A percentile compares a stretch with the other conserved stretches of the same genome.
Conservation (phyloP, 2,113 vertebrate species). For the Patagioenas fasciata region DNA sequence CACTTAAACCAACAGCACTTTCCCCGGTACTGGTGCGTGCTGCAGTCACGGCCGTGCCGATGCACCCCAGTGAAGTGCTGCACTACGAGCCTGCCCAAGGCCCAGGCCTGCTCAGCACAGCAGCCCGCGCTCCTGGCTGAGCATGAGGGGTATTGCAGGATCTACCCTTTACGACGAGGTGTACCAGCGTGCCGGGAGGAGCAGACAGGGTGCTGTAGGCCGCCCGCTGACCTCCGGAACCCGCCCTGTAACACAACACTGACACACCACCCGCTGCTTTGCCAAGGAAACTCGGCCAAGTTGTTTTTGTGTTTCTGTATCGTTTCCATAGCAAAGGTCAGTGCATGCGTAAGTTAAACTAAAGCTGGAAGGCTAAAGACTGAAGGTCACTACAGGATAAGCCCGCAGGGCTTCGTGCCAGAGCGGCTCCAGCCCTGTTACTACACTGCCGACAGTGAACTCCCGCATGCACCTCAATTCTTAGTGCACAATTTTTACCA, state of each 20-base stretch:
- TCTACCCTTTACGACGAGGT: conserved; percentile 44
- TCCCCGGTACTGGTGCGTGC: conserved; percentile 57
- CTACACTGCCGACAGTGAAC: not conserved
- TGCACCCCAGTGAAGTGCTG: conserved; percentile 73
- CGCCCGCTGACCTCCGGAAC: conserved; percentile 65
- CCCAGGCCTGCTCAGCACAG: conserved; percentile 51
- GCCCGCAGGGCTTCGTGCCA: conserved; percentile 42
- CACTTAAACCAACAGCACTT: conserved; percentile 47
- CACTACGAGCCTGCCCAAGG: conserved; percentile 66
- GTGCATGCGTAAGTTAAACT: conserved; percentile 82
- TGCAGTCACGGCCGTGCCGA: conserved; percentile 48
- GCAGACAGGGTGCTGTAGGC: not conserved
- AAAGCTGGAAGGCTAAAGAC: conserved; percentile 80
- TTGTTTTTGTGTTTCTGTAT: conserved; percentile 91
- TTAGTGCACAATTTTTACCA: not conserved
- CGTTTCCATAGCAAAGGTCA: conserved; percentile 91
- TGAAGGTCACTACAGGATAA: conserved; percentile 83
- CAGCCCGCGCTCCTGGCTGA: conserved; percentile 42
- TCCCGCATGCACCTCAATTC: not conserved
- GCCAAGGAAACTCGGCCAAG: conserved; percentile 76
- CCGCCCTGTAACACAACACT: conserved; percentile 78
- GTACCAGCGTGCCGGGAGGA: not conserved
- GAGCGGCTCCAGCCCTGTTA: conserved; percentile 7
- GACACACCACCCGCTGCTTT: conserved; percentile 78
- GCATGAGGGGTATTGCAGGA: conserved; percentile 71